Evolutionary conservation across 2,888 invertebrate genomes (phyloP), one percentile per base, ranked within the genome.

Genomic region (Tigriopus californicus): DNA sequence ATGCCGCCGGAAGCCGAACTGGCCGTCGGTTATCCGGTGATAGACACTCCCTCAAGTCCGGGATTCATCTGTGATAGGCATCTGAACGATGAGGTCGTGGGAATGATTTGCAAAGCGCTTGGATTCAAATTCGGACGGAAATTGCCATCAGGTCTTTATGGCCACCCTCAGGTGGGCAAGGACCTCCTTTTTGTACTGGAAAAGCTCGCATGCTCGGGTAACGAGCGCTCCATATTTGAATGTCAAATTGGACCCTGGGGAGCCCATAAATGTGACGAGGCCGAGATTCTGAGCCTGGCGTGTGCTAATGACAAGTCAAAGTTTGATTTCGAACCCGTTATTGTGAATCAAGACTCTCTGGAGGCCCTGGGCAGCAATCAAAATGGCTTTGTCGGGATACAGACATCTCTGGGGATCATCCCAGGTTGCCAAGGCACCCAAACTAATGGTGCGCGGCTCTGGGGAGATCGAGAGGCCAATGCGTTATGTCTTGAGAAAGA

Each of bases 211-310:
- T 57, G 57, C 24, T 15, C 20, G 24, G 57, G 57, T 10, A 2
- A 44, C 15, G 57, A 57, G 46, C 24, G 18, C 10, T 57, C 57
- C 8, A 22, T 57, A 22, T 57, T 57, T 25, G 44, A 44, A 15
- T 57, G 57, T 24, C 20, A 57, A 6, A 15, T 57, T 11, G 44
- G 46, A 24, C 41, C 42, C n/a, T 57, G 57, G 57, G 55, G 55
- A n/a, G 55, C 18, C 12, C 41, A 55, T 22, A 41, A 41, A 41
- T 25, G 33, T 41, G 41, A 40, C 13, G 42, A 22, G 13, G 41
- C 18, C 5, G 25, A 52, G 24, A 52, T 52, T 4, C 24, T 52
- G 25, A 25, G 25, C 24, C 20, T 52, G 15, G 15, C 33, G 6
- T 52, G 52, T 4, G 15, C 24, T 15, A 52, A 52, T 25, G 52